Evolutionary conservation across 2,797 vertebrate genomes (phyloP), one percentile per base, ranked within the genome.

Genomic region (Aldrovandia affinis): DNA sequence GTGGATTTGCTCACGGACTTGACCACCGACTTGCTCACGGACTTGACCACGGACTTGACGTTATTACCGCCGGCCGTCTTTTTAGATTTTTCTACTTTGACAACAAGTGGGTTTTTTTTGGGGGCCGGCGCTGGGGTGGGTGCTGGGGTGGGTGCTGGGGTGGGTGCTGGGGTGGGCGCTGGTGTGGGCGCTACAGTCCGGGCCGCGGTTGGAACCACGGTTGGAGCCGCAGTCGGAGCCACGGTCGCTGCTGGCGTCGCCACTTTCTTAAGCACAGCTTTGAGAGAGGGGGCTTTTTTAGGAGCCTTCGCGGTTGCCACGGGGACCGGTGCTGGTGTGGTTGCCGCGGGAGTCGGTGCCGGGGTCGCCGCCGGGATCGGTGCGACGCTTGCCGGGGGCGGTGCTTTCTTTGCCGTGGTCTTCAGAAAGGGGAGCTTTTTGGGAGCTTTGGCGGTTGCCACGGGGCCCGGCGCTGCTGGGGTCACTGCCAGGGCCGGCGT

Each of bases 21-120:
- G 89, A 25, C 54, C 81, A 63, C 20, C 2, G 95, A 95, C 91
- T 96, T 95, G 89, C 28, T 55, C 78, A 52, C 28, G 7, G 82
- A 47, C 42, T 77, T 77, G 73, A 20, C 22, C 1, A 22, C 22
- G 15, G 94, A 95, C 91, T 96, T 95, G 88, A 94, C 70, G 87
- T 86, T 91, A 89, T 92, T 93, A 18, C 50, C 20, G 59, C 92
- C 89, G 83, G 87, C 54, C 61, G 28, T 83, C 83, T 86, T 75
- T 89, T 88, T 94, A 86, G 91, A 42, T 77, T 90, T 95, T 7
- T 89, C 89, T 81, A 92, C 86, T 89, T 91, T 94, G 81, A 91
- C 86, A 14, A 78, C 22, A 22, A 39, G 68, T 30, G 85, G 28
- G 39, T 18, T 61, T 83, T 78, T 81, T 86, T 78, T 81, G 78